These are phyloP conservation scores for Microcebus griseorufus DNA, from an alignment of 2,113 vertebrate species.

Conservation along the genomic window DNA sequence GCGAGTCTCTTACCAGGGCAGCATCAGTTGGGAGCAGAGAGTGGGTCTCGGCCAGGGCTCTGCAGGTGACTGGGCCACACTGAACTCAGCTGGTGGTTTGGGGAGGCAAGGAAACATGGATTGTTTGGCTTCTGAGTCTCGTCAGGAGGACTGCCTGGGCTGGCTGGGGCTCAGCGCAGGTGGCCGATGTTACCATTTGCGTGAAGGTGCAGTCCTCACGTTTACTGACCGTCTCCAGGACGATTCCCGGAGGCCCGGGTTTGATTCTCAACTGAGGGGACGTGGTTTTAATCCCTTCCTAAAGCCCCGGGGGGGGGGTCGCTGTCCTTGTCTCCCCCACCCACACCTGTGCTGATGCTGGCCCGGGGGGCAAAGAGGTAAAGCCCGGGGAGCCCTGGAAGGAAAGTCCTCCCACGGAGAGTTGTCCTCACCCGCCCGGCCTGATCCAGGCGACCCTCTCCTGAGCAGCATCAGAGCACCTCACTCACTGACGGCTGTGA, in stretches of 20 bases:
- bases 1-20: rapidly evolving
- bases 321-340: not conserved
- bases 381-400: rapidly evolving
- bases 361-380: rapidly evolving
- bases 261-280: not conserved
- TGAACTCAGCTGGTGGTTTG: rapidly evolving
- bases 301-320: not conserved
- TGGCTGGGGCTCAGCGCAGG: not conserved
- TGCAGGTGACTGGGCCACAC: rapidly evolving
- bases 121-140: not conserved
- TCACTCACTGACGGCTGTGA: not conserved
- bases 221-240: rapidly evolving
- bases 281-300: rapidly evolving
- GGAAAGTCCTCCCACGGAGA: not conserved
- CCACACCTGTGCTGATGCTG: rapidly evolving
- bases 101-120: rapidly evolving
- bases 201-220: rapidly evolving
- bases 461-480: not conserved
- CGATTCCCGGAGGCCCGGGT: not conserved
- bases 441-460: no score
- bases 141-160: rapidly evolving
- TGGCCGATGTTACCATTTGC: rapidly evolving
- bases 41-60: rapidly evolving
- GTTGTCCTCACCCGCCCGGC: rapidly evolving
- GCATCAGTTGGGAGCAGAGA: rapidly evolving